Evolutionary conservation across 2,113 vertebrate genomes (phyloP), one percentile per base, ranked within the genome.

Genomic region (Perca fluviatilis): DNA sequence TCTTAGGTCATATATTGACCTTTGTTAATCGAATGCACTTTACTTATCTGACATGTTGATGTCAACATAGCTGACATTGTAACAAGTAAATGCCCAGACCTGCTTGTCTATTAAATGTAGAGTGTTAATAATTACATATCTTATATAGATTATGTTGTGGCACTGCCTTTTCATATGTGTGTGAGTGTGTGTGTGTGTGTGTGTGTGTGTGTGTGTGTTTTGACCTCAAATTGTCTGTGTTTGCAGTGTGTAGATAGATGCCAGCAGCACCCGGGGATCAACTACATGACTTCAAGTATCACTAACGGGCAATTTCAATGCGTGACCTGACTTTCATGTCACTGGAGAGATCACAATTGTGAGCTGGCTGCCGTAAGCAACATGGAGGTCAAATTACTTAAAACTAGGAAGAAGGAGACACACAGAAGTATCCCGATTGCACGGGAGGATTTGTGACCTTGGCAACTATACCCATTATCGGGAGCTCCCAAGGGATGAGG

Each of bases 391-490:
- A 86, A 86, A 87, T 85, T 50, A 87, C 77, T 6, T 43, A 46
- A 47, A 83, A 62, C 11, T 18, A 56, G 36, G 61, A 73, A 68
- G 80, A 23, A 33, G 50, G 0, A 61, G 60, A 50, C 61, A 66
- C 68, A 70, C 76, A 80, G 56, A 36, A 19, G 77, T 40, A 23
- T 63, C 33, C 53, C 76, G 83, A 85, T 88, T 88, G 85, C 85
- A 81, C n/a, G 67, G 69, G 66, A 56, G 74, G 62, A 72, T 15
- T 64, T 65, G 91, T 89, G 91, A 88, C 92, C 91, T 91, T 94
- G 90, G 85, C 80, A 89, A 90, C 88, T 71, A 56, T 71, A 56
- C 49, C 76, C 82, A 89, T 89, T 88, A 90, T 72, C 53, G 6
- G 30, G 36, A 69, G 5, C 61, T 79, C 54, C 73, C 64, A 16